These are phyloP conservation scores for Patiria pectinifera DNA, from an alignment of 53 echinoderm and acorn worm species.

Conservation along the genomic window DNA sequence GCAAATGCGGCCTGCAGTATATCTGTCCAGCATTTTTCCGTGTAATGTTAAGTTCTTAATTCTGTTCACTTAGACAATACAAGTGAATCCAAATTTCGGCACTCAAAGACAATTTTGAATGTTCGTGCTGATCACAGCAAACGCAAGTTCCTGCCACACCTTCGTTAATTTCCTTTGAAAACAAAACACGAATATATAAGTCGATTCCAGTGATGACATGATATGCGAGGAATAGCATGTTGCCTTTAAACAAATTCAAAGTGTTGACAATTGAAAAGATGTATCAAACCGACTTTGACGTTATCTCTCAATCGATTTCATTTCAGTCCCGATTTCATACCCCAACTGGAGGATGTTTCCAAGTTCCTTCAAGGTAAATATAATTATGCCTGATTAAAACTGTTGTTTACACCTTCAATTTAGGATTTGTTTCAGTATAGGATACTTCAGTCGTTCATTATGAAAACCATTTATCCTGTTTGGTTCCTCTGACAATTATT, in stretches of 20 bases:
- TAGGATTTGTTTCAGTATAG: too few species aligned
- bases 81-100: too few species aligned
- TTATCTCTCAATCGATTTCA: not conserved
- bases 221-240: too few species aligned
- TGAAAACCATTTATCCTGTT: too few species aligned
- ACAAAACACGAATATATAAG: not conserved
- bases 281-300: not conserved
- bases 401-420: too few species aligned
- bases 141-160: not conserved
- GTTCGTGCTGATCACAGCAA: not conserved
- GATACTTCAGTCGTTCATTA: too few species aligned
- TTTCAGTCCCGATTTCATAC: conserved; percentile 78
- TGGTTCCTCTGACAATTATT: too few species aligned
- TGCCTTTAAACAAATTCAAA: too few species aligned
- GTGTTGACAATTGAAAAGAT: too few species aligned
- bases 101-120: not conserved
- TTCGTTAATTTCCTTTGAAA: not conserved
- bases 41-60: too few species aligned
- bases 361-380: conserved; percentile 85
- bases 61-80: too few species aligned
- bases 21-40: too few species aligned
- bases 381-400: not conserved
- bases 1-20: not conserved
- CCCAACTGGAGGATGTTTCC: conserved; percentile 91
- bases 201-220: not conserved